Percentiles rank a stretch among this genome's conserved stretches.
Conservation (phyloP, 2,888 invertebrate species). For the Thereva unica region DNA sequence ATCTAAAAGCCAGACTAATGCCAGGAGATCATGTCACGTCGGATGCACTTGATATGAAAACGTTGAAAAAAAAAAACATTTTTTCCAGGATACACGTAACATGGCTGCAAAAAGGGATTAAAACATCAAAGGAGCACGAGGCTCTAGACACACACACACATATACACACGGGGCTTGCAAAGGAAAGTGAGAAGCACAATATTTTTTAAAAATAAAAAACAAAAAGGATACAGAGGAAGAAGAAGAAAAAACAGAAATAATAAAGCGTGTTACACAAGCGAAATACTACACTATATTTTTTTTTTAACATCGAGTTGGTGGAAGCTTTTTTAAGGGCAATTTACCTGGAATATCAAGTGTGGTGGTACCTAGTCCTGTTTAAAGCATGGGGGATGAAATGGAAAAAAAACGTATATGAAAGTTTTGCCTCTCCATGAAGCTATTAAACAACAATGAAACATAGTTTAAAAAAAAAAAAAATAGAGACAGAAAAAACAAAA, state of each 20-base stretch:
- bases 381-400: conserved; percentile 38
- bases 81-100: not conserved
- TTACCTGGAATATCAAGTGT: conserved; percentile 44
- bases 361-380: conserved; percentile 45
- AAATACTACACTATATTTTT: conserved; percentile 8
- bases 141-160: too few relatives aligned
- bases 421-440: conserved; percentile 13
- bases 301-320: conserved; percentile 20
- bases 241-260: too few relatives aligned
- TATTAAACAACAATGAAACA: conserved; percentile 6
- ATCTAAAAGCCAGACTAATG: too few relatives aligned
- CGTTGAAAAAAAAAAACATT: not conserved
- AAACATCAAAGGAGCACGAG: conserved; percentile 14
- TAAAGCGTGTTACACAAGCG: conserved; percentile 4
- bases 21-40: not conserved
- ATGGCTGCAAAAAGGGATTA: conserved; percentile 14
- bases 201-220: not conserved
- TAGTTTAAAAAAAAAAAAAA: conserved; percentile 1
- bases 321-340: conserved; percentile 29
- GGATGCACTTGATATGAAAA: not conserved
- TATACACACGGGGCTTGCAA: conserved; percentile 10
- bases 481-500: conserved; percentile 15
- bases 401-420: conserved; percentile 33
- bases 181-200: conserved; percentile 19
- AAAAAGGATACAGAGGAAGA: not conserved